phyloP scores from a whole-genome alignment of 2,888 invertebrate species.

The Stenodema calcarata region DNA sequence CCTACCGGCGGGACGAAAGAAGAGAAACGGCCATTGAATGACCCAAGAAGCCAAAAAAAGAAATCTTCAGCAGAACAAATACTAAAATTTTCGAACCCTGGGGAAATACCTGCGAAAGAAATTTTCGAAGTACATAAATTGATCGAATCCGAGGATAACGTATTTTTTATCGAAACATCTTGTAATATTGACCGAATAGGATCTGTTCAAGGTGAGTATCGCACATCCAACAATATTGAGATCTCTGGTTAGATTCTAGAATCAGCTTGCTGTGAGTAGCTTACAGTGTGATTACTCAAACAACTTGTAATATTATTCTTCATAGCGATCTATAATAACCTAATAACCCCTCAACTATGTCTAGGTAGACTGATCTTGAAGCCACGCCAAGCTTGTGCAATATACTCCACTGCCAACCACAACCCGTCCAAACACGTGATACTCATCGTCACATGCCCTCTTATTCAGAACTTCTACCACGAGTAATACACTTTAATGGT shows the following conservation, averaged over 20 bases:
- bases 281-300: too few species aligned
- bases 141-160: not conserved
- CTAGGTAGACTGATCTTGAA: not conserved
- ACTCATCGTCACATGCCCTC: conserved; percentile 19
- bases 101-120: not conserved
- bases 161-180: conserved; percentile 25
- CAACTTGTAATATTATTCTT: too few species aligned
- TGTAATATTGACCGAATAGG: not conserved
- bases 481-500: not conserved
- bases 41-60: too few species aligned
- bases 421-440: conserved; percentile 20
- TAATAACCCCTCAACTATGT: not conserved
- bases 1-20: too few species aligned
- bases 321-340: too few species aligned
- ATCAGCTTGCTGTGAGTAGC: too few species aligned
- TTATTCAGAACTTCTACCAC: not conserved
- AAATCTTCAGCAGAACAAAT: too few species aligned
- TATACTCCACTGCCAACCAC: conserved; percentile 34
- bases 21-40: too few species aligned
- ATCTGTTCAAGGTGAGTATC: too few species aligned
- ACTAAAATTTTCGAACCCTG: too few species aligned
- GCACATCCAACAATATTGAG: too few species aligned
- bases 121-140: not conserved
- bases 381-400: conserved; percentile 37
- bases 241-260: too few species aligned